phyloP scores from a whole-genome alignment of 2,888 invertebrate genomes.

The Sicus ferrugineus region DNA sequence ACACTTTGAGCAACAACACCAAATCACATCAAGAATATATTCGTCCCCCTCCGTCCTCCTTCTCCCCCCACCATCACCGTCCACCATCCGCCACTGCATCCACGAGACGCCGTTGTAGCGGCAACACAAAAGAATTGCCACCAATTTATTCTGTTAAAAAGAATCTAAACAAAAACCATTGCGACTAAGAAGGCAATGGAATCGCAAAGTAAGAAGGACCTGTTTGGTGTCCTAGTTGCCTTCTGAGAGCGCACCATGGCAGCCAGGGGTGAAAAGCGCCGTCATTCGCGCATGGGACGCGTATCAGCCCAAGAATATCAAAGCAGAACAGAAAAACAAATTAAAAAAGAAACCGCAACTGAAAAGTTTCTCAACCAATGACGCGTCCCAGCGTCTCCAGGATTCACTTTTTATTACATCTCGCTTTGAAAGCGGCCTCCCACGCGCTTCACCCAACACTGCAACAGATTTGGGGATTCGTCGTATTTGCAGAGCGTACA shows the following conservation, averaged over 20 bases:
- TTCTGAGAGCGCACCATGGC: conserved; percentile 17
- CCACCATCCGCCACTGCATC: no score
- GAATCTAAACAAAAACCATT: conserved; percentile 1
- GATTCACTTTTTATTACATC: conserved; percentile 16
- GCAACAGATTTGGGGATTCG: background rate
- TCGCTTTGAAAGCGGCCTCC: background rate
- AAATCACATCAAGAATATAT: background rate
- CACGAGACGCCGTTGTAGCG: conserved; percentile 51
- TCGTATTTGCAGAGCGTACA: conserved; percentile 12
- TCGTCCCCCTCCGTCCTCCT: background rate
- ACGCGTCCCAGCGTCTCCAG: conserved; percentile 34
- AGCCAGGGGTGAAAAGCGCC: conserved; percentile 3
- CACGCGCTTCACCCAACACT: background rate
- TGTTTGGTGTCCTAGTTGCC: conserved; percentile 14
- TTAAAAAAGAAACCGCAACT: background rate
- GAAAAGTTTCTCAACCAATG: conserved; percentile 33
- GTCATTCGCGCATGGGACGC: background rate
- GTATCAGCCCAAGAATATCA: background rate
- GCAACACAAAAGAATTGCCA: conserved; percentile 51
- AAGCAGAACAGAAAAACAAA: background rate
- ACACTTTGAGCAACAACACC: background rate
- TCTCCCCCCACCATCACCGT: background rate
- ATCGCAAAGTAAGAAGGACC: conserved; percentile 37
- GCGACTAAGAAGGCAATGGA: conserved; percentile 29
- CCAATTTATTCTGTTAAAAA: conserved; percentile 52